Evolutionary conservation across 2,888 invertebrate species (phyloP).

Genomic region (Cremastinae sp.): DNA sequence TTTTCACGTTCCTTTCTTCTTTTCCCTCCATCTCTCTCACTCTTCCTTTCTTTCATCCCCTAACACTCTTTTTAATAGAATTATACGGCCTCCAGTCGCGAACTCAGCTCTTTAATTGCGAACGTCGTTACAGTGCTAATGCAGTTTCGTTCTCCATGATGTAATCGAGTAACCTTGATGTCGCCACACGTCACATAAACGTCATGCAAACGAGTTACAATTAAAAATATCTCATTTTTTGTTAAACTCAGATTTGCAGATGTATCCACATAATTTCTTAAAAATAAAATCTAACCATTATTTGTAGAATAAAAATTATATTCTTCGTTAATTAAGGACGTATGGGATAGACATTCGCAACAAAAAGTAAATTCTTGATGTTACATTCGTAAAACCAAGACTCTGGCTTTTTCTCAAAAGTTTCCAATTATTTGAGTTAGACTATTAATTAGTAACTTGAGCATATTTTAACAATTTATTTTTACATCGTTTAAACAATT

Average conservation of each 20-base stretch:
- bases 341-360: too few relatives aligned
- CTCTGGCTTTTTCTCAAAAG: too few relatives aligned
- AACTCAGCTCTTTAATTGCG: constrained; percentile 53
- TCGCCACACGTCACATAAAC: constrained; percentile 15
- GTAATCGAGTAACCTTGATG: constrained; percentile 36
- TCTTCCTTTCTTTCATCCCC: constrained; percentile 4
- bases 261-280: background rate
- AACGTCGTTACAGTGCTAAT: constrained; percentile 5
- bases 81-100: constrained; percentile 49
- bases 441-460: too few relatives aligned
- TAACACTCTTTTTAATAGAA: constrained; percentile 56
- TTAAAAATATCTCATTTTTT: constrained; percentile 20
- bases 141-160: constrained; percentile 40
- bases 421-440: too few relatives aligned
- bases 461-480: too few relatives aligned
- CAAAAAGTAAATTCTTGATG: too few relatives aligned
- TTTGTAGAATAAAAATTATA: too few relatives aligned
- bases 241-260: constrained; percentile 5
- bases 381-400: too few relatives aligned
- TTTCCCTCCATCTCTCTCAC: constrained; percentile 4
- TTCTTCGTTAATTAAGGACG: too few relatives aligned
- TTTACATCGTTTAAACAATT: too few relatives aligned
- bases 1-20: background rate
- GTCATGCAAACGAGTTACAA: background rate
- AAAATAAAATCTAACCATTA: background rate